Evolutionary conservation across 2,888 invertebrate species (phyloP).

Genomic region (Notocelia uddmanniana): DNA sequence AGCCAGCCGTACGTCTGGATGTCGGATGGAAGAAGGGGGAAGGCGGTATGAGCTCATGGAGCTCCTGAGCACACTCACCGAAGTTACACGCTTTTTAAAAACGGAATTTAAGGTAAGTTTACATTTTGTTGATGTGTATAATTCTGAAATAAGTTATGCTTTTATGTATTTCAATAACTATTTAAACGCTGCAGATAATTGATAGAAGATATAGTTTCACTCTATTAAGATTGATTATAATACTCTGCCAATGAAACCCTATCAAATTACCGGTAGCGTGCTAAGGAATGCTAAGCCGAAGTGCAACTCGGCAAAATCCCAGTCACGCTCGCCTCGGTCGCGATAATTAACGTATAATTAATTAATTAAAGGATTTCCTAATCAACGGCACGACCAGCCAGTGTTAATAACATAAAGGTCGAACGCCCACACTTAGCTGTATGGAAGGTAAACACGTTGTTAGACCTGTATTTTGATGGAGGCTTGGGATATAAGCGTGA

Average conservation of each 20-base stretch:
- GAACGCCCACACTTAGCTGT: conserved; percentile 55
- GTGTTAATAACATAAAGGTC: conserved; percentile 67
- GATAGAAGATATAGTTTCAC: neutral
- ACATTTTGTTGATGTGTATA: neutral
- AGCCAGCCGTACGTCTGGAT: too few relatives aligned
- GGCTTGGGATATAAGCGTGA: conserved; percentile 2
- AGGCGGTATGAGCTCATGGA: too few relatives aligned
- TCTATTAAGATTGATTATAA: conserved; percentile 8
- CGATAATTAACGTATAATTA: conserved; percentile 64
- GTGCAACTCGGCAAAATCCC: conserved; percentile 51
- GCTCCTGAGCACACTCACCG: too few relatives aligned
- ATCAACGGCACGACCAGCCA: conserved; percentile 65
- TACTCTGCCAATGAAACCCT: conserved; percentile 19
- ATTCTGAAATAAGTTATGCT: neutral
- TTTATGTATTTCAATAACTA: neutral
- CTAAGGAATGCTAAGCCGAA: conserved; percentile 36
- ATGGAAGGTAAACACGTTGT: conserved; percentile 39
- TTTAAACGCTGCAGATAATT: neutral
- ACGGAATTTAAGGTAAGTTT: too few relatives aligned
- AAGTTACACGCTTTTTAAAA: too few relatives aligned
- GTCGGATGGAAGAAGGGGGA: too few relatives aligned
- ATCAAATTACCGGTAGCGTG: conserved; percentile 36
- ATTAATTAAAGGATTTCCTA: conserved; percentile 73
- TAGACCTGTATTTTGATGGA: conserved; percentile 11
- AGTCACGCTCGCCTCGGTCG: conserved; percentile 51